Conservation (phyloP, 2,797 vertebrate species). For the Cirrhinus molitorella region DNA sequence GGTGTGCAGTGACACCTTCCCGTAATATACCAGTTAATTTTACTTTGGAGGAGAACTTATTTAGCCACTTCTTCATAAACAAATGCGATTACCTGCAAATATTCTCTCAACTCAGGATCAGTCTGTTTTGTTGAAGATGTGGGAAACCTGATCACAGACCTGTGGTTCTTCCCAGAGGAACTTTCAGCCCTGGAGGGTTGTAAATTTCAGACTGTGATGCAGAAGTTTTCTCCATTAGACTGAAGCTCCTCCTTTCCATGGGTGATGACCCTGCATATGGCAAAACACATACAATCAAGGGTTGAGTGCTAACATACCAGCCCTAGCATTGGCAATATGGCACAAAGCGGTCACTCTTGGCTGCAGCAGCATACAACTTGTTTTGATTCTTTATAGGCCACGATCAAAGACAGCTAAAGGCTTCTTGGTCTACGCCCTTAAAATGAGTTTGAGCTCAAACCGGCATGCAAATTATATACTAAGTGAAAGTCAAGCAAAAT, state of each 20-base stretch:
- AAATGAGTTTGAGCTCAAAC: conserved; percentile 42
- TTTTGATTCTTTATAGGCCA: conserved; percentile 38
- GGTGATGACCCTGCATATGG: conserved; percentile 23
- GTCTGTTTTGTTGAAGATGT: neutral
- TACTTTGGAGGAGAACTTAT: neutral
- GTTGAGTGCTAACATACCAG: conserved; percentile 4
- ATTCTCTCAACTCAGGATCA: neutral
- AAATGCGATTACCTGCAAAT: neutral
- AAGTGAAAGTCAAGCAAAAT: conserved; percentile 39
- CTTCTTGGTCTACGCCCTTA: conserved; percentile 37
- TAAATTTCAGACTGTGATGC: conserved; percentile 32
- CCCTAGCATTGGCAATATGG: neutral
- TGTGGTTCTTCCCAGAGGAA: conserved; percentile 21
- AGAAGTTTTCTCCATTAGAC: conserved; percentile 50
- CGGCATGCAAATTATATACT: conserved; percentile 46
- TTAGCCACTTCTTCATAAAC: neutral
- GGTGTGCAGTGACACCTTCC: conserved; percentile 17
- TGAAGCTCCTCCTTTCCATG: conserved; percentile 29
- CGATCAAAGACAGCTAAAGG: conserved; percentile 39
- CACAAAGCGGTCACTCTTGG: conserved; percentile 31
- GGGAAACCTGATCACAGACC: conserved; percentile 14
- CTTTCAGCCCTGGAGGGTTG: conserved; percentile 12
- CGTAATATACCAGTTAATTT: conserved; percentile 5
- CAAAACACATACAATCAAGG: conserved; percentile 34
- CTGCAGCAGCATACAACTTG: conserved; percentile 26